These are phyloP conservation scores for Pseudorhombus dupliciocellatus DNA, from an alignment of 2,113 vertebrate genomes.

Conservation along the genomic window DNA sequence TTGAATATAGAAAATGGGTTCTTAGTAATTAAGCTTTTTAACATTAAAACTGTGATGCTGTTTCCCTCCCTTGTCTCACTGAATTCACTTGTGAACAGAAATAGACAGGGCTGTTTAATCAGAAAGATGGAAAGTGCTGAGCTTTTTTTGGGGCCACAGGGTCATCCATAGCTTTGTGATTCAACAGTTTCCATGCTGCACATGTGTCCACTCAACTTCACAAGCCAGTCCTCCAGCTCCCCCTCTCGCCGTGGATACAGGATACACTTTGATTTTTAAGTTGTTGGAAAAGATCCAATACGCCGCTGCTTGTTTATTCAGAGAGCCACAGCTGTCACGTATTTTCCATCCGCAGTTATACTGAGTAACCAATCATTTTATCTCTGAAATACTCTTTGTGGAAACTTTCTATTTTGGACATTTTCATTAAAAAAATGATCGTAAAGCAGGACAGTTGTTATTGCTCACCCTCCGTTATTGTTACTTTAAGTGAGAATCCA, in stretches of 20 bases:
- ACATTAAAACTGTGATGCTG: neutral
- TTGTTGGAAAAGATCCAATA: constrained; percentile 9
- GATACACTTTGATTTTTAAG: constrained; percentile 35
- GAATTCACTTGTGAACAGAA: constrained; percentile 12
- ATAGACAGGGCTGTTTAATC: constrained; percentile 9
- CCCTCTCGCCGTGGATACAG: constrained; percentile 8
- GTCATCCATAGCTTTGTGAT: constrained; percentile 29
- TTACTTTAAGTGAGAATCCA: neutral
- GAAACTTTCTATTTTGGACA: no score
- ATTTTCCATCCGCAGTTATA: constrained; percentile 66
- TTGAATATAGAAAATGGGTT: neutral
- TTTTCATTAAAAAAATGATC: no score
- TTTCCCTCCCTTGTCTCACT: neutral
- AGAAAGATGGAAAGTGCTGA: constrained; percentile 39
- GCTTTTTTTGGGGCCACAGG: constrained; percentile 17
- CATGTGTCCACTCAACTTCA: constrained; percentile 51
- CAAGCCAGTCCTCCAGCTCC: constrained; percentile 15
- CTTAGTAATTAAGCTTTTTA: neutral
- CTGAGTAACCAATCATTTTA: constrained; percentile 9
- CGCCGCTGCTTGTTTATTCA: constrained; percentile 21
- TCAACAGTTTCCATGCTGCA: constrained; percentile 66
- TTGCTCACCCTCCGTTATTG: neutral
- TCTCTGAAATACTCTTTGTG: neutral
- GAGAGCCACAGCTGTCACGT: constrained; percentile 61
- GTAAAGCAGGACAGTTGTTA: neutral